These are phyloP conservation scores for Melitaea athalia DNA, from an alignment of 2,888 invertebrate species.

Conservation along the genomic window DNA sequence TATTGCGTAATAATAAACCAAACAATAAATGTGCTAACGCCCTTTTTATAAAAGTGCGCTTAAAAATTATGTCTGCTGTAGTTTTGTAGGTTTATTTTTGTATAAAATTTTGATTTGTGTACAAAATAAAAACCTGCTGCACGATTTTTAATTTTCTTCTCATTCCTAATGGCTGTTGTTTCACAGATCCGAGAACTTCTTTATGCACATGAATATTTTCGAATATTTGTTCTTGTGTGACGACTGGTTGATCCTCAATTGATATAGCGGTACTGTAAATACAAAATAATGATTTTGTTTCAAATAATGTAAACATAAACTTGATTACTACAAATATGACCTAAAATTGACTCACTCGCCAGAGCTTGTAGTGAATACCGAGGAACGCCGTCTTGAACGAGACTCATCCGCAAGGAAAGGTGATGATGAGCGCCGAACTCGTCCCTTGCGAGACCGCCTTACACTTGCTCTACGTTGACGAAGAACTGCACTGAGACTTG, in stretches of 20 bases:
- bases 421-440: conserved; percentile 83
- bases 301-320: conserved; percentile 2
- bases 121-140: conserved; percentile 79
- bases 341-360: conserved; percentile 86
- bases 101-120: no score
- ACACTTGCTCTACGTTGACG: conserved; percentile 88
- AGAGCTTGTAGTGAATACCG: conserved; percentile 91
- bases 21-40: no score
- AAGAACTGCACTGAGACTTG: conserved; percentile 92
- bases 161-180: conserved; percentile 92
- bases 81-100: no score
- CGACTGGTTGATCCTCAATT: conserved; percentile 86
- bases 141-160: conserved; percentile 91
- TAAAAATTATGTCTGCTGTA: no score
- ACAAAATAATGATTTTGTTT: not conserved
- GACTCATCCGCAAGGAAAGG: conserved; percentile 76
- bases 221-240: conserved; percentile 93
- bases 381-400: conserved; percentile 66
- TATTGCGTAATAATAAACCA: no score
- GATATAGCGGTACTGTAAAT: conserved; percentile 88
- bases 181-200: conserved; percentile 93
- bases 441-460: conserved; percentile 85
- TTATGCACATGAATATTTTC: conserved; percentile 95
- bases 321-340: not conserved
- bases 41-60: no score